A percentile compares a stretch with the other conserved stretches of the same genome.
Conservation (phyloP, 2,113 vertebrate genomes). For the Toxotes jaculatrix region DNA sequence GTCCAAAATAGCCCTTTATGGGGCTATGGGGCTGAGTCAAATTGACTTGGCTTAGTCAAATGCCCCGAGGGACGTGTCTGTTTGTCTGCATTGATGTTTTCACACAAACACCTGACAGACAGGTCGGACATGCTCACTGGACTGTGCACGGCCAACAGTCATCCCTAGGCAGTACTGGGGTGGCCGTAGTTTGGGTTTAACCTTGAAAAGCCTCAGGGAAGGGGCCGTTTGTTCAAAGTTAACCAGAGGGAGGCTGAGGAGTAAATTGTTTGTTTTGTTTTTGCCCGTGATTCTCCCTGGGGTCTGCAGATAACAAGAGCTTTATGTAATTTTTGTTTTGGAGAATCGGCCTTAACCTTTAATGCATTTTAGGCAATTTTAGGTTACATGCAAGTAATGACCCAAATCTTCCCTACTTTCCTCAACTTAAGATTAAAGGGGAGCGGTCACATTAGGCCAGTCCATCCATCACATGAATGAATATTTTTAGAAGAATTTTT, state of each 20-base stretch:
- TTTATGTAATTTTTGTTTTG: constrained; percentile 52
- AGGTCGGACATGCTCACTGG: constrained; percentile 70
- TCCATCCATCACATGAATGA: constrained; percentile 19
- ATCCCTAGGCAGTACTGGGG: constrained; percentile 26
- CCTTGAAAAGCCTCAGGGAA: constrained; percentile 60
- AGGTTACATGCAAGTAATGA: neutral
- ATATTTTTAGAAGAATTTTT: constrained; percentile 40
- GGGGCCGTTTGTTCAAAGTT: constrained; percentile 52
- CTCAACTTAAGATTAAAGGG: constrained; percentile 1
- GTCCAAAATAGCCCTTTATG: constrained; percentile 70
- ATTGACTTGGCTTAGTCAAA: constrained; percentile 72
- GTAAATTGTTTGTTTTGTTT: constrained; percentile 58
- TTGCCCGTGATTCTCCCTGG: constrained; percentile 26
- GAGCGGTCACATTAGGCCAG: constrained; percentile 5
- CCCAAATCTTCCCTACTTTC: neutral
- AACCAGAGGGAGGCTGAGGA: constrained; percentile 41
- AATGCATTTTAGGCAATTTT: constrained; percentile 37
- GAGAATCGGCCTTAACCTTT: constrained; percentile 41
- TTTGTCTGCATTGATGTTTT: constrained; percentile 74
- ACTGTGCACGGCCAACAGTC: constrained; percentile 50
- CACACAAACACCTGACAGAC: constrained; percentile 75
- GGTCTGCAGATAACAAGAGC: constrained; percentile 60
- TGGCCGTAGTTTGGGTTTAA: constrained; percentile 56
- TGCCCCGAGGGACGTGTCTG: constrained; percentile 58
- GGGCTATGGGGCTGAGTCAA: constrained; percentile 66